Base-by-base conservation (phyloP, 1,140 invertebrate species). In the Gonatopus flavifemur region DNA sequence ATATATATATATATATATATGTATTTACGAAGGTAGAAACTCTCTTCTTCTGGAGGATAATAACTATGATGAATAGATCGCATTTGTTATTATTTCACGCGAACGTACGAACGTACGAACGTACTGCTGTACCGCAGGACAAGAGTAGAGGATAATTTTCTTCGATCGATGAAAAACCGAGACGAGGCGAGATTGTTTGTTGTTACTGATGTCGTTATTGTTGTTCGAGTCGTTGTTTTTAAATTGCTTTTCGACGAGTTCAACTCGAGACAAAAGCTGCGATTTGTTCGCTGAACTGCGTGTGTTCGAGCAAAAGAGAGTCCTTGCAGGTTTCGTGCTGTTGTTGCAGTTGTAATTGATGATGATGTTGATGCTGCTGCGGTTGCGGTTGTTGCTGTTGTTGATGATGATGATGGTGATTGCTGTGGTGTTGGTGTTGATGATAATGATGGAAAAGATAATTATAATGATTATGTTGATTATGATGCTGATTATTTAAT, bases 291-390 rank as follows among this genome's bases (percentile, higher is more conserved):
- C 67, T 76, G 48, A 77, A 78, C 41, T 76, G 74, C 56, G 70
- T 62, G 52, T 78, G 74, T 51, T 77, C 74, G 6, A 72, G 40
- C 15, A 78, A 52, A 3, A 78, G 38, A 1, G 74, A 77, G 35
- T 77, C 74, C 47, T 78, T 78, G 69, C 76, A 78, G 21, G 69
- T 76, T 40, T 78, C 76, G 32, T 72, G 76, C 32, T 73, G 64
- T 19, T 71, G 70, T 31, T 74, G 75, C 10, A 67, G 68, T 19
- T 66, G 64, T 3, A 57, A 62, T 4, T 57, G 59, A 7, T 38
- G 20, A 4, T 32, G 44, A 2, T 45, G 49, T 0, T 22, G 38
- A 9, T 37, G 43, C 6, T 24, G 43, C 28, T 47, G 48, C n/a
- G 28, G 43, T 22, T 30, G 39, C 13, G 30, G 49, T 12, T 38